Evolutionary conservation across 2,888 invertebrate species (phyloP), one percentile per base, ranked within the genome.

Genomic region (Leptopilina drosophilae): DNA sequence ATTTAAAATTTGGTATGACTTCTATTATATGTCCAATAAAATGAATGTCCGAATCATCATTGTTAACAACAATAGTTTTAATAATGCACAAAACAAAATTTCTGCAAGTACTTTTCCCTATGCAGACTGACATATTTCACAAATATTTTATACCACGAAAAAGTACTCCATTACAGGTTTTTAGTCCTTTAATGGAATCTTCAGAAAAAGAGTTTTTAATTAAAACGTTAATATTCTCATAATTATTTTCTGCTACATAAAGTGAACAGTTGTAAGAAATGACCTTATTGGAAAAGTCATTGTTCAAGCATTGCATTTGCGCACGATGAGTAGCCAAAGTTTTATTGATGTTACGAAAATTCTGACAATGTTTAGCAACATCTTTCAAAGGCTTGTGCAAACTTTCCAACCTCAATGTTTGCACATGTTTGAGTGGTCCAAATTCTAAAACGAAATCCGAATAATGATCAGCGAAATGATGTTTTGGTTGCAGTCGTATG

Each of bases 61-160:
- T 49, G 49, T 26, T 53, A 5, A 49, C 49, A 3, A 69, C 12
- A 46, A 69, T 69, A 20, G 7, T 11, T 26, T 69, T 26, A 49
- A 69, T 69, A 33, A 49, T 26, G 46, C 69, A 46, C 8, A 69
- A 11, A 46, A 69, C 20, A 49, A 69, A 69, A 49, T 69, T 69
- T 20, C 69, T 15, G 14, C 3, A 2, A n/a, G 20, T 40, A 49
- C 69, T 69, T 56, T 69, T 69, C 5, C 69, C 69, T 15, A 15
- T 15, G 15, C 49, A 69, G 7, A 69, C 53, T 11, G 9, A 46
- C 49, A 69, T 59, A 15, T 73, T 53, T 20, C 9, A n/a, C 5
- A 15, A 26, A 49, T 69, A 69, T 5, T 69, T 69, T 2, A 69
- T n/a, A 14, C 69, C 69, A 9, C 42, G 6, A 69, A 40, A 65